Evolutionary conservation across 2,113 vertebrate genomes (phyloP), one percentile per base, ranked within the genome.

Genomic region (Lepidothrix coronata): DNA sequence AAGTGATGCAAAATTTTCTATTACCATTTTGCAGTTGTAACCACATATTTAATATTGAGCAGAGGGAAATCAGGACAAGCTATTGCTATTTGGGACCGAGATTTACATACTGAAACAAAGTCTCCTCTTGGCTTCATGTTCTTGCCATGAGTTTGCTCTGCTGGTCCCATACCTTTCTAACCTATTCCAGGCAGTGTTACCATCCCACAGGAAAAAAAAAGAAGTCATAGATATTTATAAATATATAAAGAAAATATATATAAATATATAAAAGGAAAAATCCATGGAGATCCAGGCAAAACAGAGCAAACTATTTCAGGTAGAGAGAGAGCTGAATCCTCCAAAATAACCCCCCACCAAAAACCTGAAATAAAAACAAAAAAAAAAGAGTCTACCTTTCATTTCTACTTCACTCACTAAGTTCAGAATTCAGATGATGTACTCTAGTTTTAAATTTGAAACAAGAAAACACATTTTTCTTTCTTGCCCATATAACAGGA

Each of bases 321-420:
- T 16, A 71, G 51, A 90, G 8, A 78, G 37, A 27, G 5, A 7
- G 4, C 4, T 37, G 14, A 49, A 71, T 58, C 17, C 44, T 43
- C 74, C 16, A 59, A 67, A 75, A 78, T 25, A 48, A 72, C 55
- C 49, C 0, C 2, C 1, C 5, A 21, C 9, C 17, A 54, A 31
- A 37, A 3, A 2, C 8, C 67, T 25, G 24, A 82, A 86, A 46
- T 13, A 43, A 73, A 65, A 54, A 0, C 4, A 33, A 52, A 58
- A 73, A 55, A 11, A 14, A 0, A 5, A 5, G 9, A n/a, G 12
- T 17, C 9, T 25, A 51, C 9, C 11, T 6, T 3, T 49, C 21
- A 52, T 25, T 82, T 88, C 30, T 79, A 11, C 3, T 75, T 17
- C 37, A 23, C 4, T 59, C 9, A 24, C 1, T 27, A 4, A 89